These are phyloP conservation scores for Cartodere bifasciata DNA, from an alignment of 2,888 invertebrate genomes.

Conservation along the genomic window DNA sequence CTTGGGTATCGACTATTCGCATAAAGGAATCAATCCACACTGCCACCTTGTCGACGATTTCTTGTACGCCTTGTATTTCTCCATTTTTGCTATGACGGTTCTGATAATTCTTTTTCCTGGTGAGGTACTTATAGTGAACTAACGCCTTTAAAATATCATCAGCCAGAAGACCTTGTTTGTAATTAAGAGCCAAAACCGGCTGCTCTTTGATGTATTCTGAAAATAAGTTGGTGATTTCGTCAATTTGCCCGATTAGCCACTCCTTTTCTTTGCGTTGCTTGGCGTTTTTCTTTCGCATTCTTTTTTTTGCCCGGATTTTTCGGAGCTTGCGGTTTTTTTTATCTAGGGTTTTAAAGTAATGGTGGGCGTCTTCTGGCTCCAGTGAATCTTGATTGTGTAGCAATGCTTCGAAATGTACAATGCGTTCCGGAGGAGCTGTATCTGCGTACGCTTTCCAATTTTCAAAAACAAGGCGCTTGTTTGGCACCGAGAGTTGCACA, in stretches of 20 bases:
- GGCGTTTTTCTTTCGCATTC: slow-evolving; percentile 3
- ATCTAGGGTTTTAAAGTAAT: slow-evolving; percentile 9
- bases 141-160: slow-evolving; percentile 4
- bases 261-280: background rate
- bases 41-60: slow-evolving; percentile 8
- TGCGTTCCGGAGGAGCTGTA: slow-evolving; percentile 6
- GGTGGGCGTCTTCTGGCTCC: slow-evolving; percentile 2
- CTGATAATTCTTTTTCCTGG: no score
- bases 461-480: slow-evolving; percentile 5
- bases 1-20: slow-evolving; percentile 9
- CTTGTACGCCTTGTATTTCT: slow-evolving; percentile 7
- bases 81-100: no score
- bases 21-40: slow-evolving; percentile 9
- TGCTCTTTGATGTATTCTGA: slow-evolving; percentile 8
- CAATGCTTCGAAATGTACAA: slow-evolving; percentile 5
- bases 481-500: slow-evolving; percentile 7
- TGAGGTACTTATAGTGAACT: no score
- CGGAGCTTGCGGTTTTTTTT: slow-evolving; percentile 3
- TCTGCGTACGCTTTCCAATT: slow-evolving; percentile 9
- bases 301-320: no score
- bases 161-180: slow-evolving; percentile 9
- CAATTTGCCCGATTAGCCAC: slow-evolving; percentile 8
- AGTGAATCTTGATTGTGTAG: slow-evolving; percentile 6
- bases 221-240: slow-evolving; percentile 4
- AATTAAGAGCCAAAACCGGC: slow-evolving; percentile 8